Evolutionary conservation across 2,113 vertebrate species (phyloP).

Genomic region (Arothron firmamentum): DNA sequence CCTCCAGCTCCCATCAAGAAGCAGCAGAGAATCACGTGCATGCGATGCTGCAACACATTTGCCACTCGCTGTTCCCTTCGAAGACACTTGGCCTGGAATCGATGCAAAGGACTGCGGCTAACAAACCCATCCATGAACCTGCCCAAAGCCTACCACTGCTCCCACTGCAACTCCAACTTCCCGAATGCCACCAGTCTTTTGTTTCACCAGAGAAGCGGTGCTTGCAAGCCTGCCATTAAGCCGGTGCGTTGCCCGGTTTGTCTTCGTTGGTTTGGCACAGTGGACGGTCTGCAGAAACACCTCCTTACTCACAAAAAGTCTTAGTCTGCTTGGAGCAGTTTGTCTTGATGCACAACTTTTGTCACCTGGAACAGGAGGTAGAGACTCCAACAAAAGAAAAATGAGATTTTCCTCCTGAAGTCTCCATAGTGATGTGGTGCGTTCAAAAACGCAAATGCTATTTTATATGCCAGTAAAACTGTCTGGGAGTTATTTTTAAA

Average conservation of each 20-base stretch:
- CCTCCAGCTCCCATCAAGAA: conserved; percentile 25
- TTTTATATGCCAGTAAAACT: too few species aligned
- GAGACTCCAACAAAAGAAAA: too few species aligned
- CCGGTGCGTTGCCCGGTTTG: conserved; percentile 73
- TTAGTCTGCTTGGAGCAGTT: too few species aligned
- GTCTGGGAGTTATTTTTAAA: too few species aligned
- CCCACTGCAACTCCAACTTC: conserved; percentile 69
- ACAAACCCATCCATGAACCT: conserved; percentile 15
- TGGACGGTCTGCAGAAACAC: conserved; percentile 74
- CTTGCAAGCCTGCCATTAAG: conserved; percentile 69
- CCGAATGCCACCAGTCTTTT: conserved; percentile 65
- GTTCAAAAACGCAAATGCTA: too few species aligned
- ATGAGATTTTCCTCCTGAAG: too few species aligned
- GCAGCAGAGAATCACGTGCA: conserved; percentile 57
- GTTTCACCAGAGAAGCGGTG: conserved; percentile 69
- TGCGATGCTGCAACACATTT: conserved; percentile 71
- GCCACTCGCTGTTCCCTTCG: conserved; percentile 65
- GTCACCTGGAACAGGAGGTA: too few species aligned
- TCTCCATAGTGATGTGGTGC: too few species aligned
- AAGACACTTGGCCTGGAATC: conserved; percentile 67
- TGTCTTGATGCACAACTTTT: too few species aligned
- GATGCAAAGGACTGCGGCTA: conserved; percentile 61
- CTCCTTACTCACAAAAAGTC: conserved; percentile 70
- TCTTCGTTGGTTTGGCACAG: conserved; percentile 70
- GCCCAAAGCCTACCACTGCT: conserved; percentile 64